Percentiles rank a stretch among this genome's conserved stretches.
phyloP scores from a whole-genome alignment of 92 coral and sea anemone genomes.

The Palythoa heliodiscus region DNA sequence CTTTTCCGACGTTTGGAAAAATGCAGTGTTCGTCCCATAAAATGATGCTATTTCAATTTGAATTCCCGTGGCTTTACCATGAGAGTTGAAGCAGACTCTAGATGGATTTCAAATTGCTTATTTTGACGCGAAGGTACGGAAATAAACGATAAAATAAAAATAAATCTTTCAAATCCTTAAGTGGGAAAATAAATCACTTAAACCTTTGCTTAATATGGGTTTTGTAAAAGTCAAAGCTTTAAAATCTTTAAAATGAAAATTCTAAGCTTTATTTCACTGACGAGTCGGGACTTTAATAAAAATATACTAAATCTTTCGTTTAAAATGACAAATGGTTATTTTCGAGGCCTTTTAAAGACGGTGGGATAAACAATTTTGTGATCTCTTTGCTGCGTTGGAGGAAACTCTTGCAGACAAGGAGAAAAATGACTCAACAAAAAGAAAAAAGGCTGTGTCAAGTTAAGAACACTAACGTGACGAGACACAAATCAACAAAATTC shows the following conservation, averaged over 20 bases:
- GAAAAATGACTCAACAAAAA: background rate
- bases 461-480: background rate
- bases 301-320: too few species aligned
- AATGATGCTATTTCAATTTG: too few species aligned
- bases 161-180: background rate
- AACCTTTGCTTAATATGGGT: background rate
- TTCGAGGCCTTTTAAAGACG: too few species aligned
- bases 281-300: background rate
- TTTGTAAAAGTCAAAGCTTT: background rate
- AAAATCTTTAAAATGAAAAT: background rate
- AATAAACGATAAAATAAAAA: background rate
- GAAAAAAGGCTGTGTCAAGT: background rate
- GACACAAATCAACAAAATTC: conserved; percentile 24
- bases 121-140: background rate
- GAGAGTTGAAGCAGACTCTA: background rate
- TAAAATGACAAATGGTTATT: too few species aligned
- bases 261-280: background rate
- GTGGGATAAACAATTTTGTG: too few species aligned
- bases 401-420: too few species aligned
- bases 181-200: conserved; percentile 9
- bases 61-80: background rate
- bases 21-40: too few species aligned
- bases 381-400: too few species aligned
- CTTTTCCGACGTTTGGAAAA: too few species aligned
- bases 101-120: background rate